Percentiles rank a stretch among this genome's conserved stretches.
These are phyloP conservation scores for Neostethus bicornis DNA, from an alignment of 2,797 vertebrate species.

Conservation along the genomic window DNA sequence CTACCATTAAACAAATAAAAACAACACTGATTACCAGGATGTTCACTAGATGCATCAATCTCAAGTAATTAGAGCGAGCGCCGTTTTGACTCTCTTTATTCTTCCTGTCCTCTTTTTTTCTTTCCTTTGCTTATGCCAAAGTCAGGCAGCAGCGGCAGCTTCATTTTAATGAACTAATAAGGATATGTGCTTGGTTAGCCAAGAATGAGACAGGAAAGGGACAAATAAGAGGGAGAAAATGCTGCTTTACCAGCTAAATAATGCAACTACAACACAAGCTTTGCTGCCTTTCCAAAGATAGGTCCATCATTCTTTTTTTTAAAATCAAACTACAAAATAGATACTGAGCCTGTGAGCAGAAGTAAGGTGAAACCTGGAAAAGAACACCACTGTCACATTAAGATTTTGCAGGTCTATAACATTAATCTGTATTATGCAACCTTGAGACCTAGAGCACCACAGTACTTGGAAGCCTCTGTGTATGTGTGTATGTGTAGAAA, in stretches of 20 bases:
- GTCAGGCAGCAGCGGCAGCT: constrained; percentile 40
- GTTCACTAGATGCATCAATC: constrained; percentile 77
- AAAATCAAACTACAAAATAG: constrained; percentile 28
- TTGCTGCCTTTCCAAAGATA: constrained; percentile 22
- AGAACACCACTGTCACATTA: constrained; percentile 74
- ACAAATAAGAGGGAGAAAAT: constrained; percentile 55
- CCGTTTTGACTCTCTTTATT: constrained; percentile 63
- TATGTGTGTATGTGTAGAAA: constrained; percentile 14
- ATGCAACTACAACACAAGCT: constrained; percentile 43
- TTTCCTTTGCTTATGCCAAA: constrained; percentile 46
- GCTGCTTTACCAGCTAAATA: constrained; percentile 56
- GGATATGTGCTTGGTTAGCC: constrained; percentile 70
- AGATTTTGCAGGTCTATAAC: constrained; percentile 62
- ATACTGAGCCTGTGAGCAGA: constrained; percentile 18
- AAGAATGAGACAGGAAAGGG: constrained; percentile 65
- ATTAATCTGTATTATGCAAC: constrained; percentile 71
- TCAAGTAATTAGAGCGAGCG: constrained; percentile 71
- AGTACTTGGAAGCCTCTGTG: constrained; percentile 37
- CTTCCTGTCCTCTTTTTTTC: constrained; percentile 45
- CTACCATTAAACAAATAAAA: constrained; percentile 79
- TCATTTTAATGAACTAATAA: constrained; percentile 76
- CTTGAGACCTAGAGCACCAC: constrained; percentile 49
- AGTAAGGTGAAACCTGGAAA: constrained; percentile 44
- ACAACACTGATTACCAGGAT: constrained; percentile 78
- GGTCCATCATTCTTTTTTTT: constrained; percentile 44